These are phyloP conservation scores for Lycaena phlaeas DNA, from an alignment of 2,888 invertebrate genomes.

Conservation along the genomic window DNA sequence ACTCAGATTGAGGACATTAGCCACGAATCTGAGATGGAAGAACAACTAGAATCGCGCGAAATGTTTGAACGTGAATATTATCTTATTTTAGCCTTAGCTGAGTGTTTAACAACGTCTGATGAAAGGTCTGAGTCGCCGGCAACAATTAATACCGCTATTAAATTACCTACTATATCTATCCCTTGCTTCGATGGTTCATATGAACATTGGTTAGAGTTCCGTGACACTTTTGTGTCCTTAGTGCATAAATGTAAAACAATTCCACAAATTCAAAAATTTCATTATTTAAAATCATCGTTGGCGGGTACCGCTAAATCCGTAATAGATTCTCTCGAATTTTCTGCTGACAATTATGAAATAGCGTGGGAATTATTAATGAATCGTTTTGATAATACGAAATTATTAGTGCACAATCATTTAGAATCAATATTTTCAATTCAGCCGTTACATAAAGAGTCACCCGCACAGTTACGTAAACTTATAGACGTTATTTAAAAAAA, in stretches of 20 bases:
- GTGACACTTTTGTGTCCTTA: neutral
- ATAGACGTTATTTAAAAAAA: neutral
- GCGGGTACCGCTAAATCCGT: conserved; percentile 8
- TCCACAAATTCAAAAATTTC: conserved; percentile 12
- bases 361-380: conserved; percentile 13
- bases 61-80: neutral
- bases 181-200: neutral
- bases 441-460: neutral
- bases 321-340: conserved; percentile 12
- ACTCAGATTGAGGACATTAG: neutral
- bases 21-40: too few species aligned
- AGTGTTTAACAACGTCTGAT: neutral
- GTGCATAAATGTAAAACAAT: neutral
- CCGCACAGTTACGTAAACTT: neutral
- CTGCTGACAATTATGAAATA: conserved; percentile 12
- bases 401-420: conserved; percentile 11
- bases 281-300: conserved; percentile 12
- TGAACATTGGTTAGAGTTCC: neutral
- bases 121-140: neutral
- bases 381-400: conserved; percentile 13
- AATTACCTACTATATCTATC: conserved; percentile 1
- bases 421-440: neutral
- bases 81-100: neutral
- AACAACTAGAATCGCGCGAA: neutral
- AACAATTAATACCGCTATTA: neutral